Evolutionary conservation across 2,888 invertebrate species (phyloP).

Genomic region (Hydriomena furcata): DNA sequence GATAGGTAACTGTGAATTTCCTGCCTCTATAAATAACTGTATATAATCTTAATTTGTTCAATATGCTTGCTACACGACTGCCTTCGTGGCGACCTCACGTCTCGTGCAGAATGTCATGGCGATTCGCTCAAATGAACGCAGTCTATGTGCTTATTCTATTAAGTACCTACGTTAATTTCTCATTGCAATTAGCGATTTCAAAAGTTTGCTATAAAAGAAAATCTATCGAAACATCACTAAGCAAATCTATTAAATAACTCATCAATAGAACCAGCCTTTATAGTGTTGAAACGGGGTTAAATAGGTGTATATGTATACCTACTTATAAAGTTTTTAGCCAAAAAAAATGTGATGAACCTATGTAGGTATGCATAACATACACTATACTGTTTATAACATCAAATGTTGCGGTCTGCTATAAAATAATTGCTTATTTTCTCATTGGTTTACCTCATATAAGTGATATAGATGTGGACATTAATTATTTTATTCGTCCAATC

Average conservation of each 20-base stretch:
- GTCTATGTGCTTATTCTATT: slow-evolving; percentile 39
- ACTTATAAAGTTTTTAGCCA: too few species aligned
- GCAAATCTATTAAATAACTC: too few species aligned
- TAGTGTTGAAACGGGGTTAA: too few species aligned
- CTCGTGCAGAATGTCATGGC: slow-evolving; percentile 69
- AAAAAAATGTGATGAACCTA: too few species aligned
- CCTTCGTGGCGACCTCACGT: slow-evolving; percentile 65
- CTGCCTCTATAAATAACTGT: slow-evolving; percentile 20
- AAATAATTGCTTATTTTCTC: too few species aligned
- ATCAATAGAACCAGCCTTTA: too few species aligned
- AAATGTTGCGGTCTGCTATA: neutral
- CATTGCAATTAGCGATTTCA: slow-evolving; percentile 38
- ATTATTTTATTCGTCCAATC: slow-evolving; percentile 13
- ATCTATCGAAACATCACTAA: too few species aligned
- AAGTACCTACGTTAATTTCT: slow-evolving; percentile 26
- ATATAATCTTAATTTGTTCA: too few species aligned
- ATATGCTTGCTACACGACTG: slow-evolving; percentile 51
- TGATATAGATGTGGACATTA: slow-evolving; percentile 21
- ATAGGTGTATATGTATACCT: too few species aligned
- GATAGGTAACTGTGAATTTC: slow-evolving; percentile 26
- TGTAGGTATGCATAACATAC: too few species aligned
- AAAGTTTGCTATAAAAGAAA: too few species aligned
- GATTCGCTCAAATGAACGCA: slow-evolving; percentile 48
- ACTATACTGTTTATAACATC: too few species aligned
- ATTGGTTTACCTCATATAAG: slow-evolving; percentile 24